Percentiles rank a stretch among this genome's conserved stretches.
phyloP scores from a whole-genome alignment of 2,888 invertebrate species.

The Diplolepis rosae region DNA sequence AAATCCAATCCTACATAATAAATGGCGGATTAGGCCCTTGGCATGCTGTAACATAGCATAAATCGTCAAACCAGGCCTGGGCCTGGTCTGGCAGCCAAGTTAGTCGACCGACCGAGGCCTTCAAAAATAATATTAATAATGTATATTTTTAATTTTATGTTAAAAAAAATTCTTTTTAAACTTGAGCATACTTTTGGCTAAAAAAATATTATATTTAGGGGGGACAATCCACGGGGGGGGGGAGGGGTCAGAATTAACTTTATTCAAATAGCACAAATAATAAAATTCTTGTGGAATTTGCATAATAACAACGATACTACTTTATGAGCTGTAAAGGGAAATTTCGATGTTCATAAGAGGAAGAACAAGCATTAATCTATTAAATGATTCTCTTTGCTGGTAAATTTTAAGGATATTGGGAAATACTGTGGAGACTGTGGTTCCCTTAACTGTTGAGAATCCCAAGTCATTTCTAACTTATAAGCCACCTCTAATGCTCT shows the following conservation, averaged over 20 bases:
- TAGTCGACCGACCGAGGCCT: no score
- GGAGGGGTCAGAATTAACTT: not conserved
- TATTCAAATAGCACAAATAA: no score
- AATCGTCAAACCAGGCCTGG: no score
- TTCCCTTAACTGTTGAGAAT: constrained; percentile 17
- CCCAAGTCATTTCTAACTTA: constrained; percentile 22
- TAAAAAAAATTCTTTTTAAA: not conserved
- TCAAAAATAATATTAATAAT: not conserved
- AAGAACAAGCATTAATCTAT: not conserved
- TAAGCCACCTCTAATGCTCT: constrained; percentile 10
- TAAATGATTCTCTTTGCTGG: constrained; percentile 21
- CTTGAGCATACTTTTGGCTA: no score
- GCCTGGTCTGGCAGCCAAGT: no score
- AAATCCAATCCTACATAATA: no score
- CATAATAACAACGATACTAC: not conserved
- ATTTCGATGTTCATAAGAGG: not conserved
- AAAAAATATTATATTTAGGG: no score
- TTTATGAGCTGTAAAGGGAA: not conserved
- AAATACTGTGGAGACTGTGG: constrained; percentile 10
- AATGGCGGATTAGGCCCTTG: no score
- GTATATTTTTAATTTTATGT: not conserved
- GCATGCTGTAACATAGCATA: no score
- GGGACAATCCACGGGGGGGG: no score
- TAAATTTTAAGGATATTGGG: not conserved
- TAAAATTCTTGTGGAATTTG: not conserved